A percentile compares a stretch with the other conserved stretches of the same genome.
phyloP scores from a whole-genome alignment of 2,113 vertebrate genomes.

The Saccopteryx bilineata region DNA sequence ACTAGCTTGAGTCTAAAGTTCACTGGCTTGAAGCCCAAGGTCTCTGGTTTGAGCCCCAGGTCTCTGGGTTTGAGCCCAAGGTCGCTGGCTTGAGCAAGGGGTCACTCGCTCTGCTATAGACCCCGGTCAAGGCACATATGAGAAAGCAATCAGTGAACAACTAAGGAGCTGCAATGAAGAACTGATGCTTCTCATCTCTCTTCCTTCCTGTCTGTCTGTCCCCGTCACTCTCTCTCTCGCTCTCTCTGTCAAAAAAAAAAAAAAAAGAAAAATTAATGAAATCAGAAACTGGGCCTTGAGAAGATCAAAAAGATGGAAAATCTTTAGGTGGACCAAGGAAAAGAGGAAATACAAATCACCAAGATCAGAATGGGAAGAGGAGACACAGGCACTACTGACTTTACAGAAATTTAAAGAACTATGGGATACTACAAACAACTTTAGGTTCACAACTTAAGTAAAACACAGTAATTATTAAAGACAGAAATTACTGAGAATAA shows the following conservation, averaged over 20 bases:
- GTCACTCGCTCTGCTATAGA: too few species aligned
- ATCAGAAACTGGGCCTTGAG: background rate
- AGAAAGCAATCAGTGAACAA: too few species aligned
- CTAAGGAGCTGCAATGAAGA: too few species aligned
- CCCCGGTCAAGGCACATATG: too few species aligned
- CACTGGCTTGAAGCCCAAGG: too few species aligned
- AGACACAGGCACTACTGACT: background rate
- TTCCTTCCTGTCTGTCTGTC: too few species aligned
- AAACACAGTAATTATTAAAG: background rate
- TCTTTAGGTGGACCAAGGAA: background rate
- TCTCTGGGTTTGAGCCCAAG: too few species aligned
- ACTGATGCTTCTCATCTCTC: too few species aligned
- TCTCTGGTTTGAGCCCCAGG: too few species aligned
- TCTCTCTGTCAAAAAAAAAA: background rate
- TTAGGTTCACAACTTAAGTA: background rate
- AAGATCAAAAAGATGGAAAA: conserved; percentile 2
- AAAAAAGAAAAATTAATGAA: background rate
- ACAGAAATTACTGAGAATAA: background rate
- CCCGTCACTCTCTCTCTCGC: too few species aligned
- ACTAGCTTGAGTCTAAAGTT: too few species aligned
- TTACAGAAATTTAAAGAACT: background rate
- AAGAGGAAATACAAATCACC: background rate
- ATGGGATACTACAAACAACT: background rate
- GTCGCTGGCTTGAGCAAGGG: too few species aligned
- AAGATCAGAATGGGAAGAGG: background rate